Percentiles rank a stretch among this genome's conserved stretches.
phyloP scores from a whole-genome alignment of 2,888 invertebrate genomes.

The Cephalotes varians region DNA sequence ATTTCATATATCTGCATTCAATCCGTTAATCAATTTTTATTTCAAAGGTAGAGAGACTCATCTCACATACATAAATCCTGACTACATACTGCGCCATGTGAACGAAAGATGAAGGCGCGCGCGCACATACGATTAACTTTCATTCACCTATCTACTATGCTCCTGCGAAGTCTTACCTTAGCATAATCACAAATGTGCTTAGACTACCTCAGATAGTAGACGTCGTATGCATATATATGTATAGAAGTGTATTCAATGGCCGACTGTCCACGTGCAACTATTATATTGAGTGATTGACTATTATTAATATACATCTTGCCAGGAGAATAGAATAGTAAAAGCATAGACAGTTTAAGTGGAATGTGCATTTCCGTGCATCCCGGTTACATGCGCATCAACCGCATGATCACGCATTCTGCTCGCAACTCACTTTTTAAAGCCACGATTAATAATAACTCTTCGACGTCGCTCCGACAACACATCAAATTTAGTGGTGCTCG shows the following conservation, averaged over 20 bases:
- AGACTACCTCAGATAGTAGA: neutral
- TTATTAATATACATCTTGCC: slow-evolving; percentile 56
- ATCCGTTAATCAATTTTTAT: slow-evolving; percentile 13
- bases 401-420: neutral
- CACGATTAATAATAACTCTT: slow-evolving; percentile 37
- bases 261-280: slow-evolving; percentile 5
- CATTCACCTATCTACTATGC: slow-evolving; percentile 66
- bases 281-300: slow-evolving; percentile 41
- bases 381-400: neutral
- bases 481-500: no score
- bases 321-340: slow-evolving; percentile 51
- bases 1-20: neutral
- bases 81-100: slow-evolving; percentile 15
- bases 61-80: neutral
- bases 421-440: slow-evolving; percentile 18
- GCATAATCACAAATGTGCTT: slow-evolving; percentile 54
- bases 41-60: neutral
- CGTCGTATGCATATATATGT: neutral
- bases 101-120: slow-evolving; percentile 42
- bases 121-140: slow-evolving; percentile 29
- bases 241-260: neutral
- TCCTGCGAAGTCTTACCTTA: slow-evolving; percentile 65
- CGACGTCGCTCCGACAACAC: neutral
- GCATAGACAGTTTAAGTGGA: slow-evolving; percentile 9
- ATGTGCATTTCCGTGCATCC: slow-evolving; percentile 29